These are phyloP conservation scores for Watsonalla binaria DNA, from an alignment of 2,888 invertebrate genomes.

Conservation along the genomic window DNA sequence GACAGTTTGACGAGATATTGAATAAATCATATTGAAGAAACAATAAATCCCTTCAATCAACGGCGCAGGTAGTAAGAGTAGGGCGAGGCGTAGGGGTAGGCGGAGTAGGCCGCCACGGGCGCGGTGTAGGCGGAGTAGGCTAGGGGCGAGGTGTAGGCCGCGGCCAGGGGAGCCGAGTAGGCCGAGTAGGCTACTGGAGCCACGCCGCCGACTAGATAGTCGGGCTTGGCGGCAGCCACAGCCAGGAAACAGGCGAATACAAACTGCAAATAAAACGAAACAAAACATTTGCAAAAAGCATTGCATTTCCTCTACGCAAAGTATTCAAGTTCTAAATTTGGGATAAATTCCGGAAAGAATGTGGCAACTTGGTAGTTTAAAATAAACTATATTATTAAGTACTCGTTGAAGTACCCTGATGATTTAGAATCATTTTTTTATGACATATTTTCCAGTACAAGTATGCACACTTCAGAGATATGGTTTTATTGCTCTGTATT, in stretches of 20 bases:
- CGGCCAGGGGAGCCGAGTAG: conserved; percentile 39
- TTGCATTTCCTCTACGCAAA: no score
- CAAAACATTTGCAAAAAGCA: background rate
- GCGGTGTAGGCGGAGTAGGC: conserved; percentile 35
- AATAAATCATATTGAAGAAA: background rate
- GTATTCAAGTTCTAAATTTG: no score
- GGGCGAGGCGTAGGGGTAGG: conserved; percentile 48
- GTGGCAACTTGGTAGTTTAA: no score
- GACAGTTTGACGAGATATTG: no score
- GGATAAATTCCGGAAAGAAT: no score
- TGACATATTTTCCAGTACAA: no score
- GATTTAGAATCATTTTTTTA: no score
- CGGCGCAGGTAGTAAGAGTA: conserved; percentile 40
- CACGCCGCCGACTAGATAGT: conserved; percentile 22
- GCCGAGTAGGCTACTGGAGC: conserved; percentile 30
- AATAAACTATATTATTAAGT: no score
- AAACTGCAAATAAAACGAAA: conserved; percentile 40
- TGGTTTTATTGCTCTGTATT: no score
- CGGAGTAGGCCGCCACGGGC: conserved; percentile 35
- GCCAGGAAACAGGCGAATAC: conserved; percentile 68
- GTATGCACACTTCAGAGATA: no score
- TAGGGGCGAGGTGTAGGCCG: conserved; percentile 47
- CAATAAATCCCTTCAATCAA: background rate
- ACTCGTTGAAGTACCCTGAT: no score
- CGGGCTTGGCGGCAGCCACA: conserved; percentile 62